Percentiles rank a stretch among this genome's conserved stretches.
These are phyloP conservation scores for Ageneiosus marmoratus DNA, from an alignment of 2,113 vertebrate genomes.

Conservation along the genomic window DNA sequence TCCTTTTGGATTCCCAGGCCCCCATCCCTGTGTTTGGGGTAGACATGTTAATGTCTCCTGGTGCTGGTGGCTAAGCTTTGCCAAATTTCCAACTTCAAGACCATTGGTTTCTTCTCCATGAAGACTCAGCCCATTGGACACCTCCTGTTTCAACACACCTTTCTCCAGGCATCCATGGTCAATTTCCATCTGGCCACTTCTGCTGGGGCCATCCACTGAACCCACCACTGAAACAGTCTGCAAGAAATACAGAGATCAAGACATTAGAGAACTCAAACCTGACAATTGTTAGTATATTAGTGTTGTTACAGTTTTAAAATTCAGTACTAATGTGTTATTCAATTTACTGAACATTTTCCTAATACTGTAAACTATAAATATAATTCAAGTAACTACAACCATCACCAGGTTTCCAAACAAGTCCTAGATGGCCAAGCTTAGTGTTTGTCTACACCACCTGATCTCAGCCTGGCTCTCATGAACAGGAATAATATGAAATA, in stretches of 20 bases:
- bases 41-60: conserved; percentile 55
- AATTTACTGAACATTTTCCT: neutral
- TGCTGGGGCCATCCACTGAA: conserved; percentile 94
- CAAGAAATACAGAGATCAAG: conserved; percentile 34
- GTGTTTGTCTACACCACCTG: neutral
- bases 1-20: conserved; percentile 66
- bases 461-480: neutral
- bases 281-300: neutral
- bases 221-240: conserved; percentile 85
- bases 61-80: conserved; percentile 50
- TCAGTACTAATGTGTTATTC: neutral
- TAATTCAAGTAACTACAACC: neutral
- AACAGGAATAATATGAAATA: neutral
- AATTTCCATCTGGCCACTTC: conserved; percentile 97
- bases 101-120: conserved; percentile 63
- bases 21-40: conserved; percentile 61
- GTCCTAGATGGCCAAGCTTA: neutral
- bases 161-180: conserved; percentile 92
- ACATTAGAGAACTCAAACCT: conserved; percentile 52
- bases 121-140: conserved; percentile 83
- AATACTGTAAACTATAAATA: neutral
- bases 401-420: neutral
- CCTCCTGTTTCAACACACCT: conserved; percentile 82
- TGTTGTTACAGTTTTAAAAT: neutral
- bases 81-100: conserved; percentile 53